These are phyloP conservation scores for Agelas oroides DNA, from an alignment of 37 sponge, comb jelly and placozoan genomes.

Conservation along the genomic window DNA sequence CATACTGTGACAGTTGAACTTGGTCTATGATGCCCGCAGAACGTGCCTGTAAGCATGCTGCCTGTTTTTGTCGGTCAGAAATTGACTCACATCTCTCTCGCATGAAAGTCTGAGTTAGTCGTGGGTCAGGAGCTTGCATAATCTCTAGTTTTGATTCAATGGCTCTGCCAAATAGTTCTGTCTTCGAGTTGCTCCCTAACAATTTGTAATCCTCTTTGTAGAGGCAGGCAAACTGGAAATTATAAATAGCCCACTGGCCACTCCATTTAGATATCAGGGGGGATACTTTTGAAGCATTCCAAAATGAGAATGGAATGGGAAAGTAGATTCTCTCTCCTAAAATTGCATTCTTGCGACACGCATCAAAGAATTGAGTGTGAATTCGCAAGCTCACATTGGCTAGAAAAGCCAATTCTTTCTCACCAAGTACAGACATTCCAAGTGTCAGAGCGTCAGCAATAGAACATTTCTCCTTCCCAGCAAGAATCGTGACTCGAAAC, in stretches of 20 bases:
- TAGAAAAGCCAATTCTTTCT: slow-evolving; percentile 49
- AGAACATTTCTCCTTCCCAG: slow-evolving; percentile 29
- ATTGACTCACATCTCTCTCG: not conserved
- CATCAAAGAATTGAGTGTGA: not conserved
- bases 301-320: slow-evolving; percentile 54
- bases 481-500: slow-evolving; percentile 3
- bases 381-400: slow-evolving; percentile 40
- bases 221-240: slow-evolving; percentile 52
- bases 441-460: slow-evolving; percentile 29
- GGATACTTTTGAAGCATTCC: not conserved
- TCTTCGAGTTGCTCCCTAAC: not conserved
- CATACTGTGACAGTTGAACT: not conserved
- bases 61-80: not conserved
- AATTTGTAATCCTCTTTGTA: slow-evolving; percentile 37
- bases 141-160: slow-evolving; percentile 17
- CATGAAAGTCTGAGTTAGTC: slow-evolving; percentile 9
- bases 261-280: not conserved
- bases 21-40: not conserved
- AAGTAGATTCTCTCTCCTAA: slow-evolving; percentile 54
- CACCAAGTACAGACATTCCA: slow-evolving; percentile 19
- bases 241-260: slow-evolving; percentile 65
- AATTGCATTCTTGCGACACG: slow-evolving; percentile 53
- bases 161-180: slow-evolving; percentile 10
- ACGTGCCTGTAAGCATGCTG: not conserved
- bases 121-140: slow-evolving; percentile 56